These are phyloP conservation scores for Melanargia galathea DNA, from an alignment of 2,888 invertebrate species.

Conservation along the genomic window DNA sequence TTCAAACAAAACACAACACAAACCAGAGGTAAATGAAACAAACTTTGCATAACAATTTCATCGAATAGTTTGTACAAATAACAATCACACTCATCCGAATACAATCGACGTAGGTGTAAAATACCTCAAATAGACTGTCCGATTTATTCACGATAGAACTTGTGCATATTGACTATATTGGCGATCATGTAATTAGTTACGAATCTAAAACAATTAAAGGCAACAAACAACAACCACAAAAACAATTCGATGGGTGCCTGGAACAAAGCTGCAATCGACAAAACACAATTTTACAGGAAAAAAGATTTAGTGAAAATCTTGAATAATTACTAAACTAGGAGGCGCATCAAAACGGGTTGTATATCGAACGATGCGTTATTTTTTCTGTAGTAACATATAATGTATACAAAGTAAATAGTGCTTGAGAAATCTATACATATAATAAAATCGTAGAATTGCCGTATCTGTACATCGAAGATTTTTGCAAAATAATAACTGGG, in stretches of 20 bases:
- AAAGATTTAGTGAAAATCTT: no score
- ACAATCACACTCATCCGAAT: constrained; percentile 3
- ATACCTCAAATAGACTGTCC: background rate
- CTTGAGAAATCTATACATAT: no score
- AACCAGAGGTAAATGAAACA: background rate
- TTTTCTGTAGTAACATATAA: no score
- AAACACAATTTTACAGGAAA: no score
- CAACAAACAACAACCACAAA: background rate
- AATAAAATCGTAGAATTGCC: no score
- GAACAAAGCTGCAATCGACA: no score
- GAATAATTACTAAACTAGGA: no score
- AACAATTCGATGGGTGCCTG: background rate
- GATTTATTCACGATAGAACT: constrained; percentile 6
- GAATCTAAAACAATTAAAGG: background rate
- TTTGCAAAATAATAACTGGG: no score
- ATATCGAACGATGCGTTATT: no score
- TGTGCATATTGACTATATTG: background rate
- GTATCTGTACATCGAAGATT: no score
- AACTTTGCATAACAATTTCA: background rate
- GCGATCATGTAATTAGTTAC: background rate
- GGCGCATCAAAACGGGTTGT: no score
- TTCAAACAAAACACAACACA: background rate
- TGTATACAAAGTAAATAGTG: no score
- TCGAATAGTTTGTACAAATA: constrained; percentile 1
- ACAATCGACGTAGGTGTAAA: constrained; percentile 17